phyloP scores from a whole-genome alignment of 2,888 invertebrate genomes.

The Penaeus monodon region DNA sequence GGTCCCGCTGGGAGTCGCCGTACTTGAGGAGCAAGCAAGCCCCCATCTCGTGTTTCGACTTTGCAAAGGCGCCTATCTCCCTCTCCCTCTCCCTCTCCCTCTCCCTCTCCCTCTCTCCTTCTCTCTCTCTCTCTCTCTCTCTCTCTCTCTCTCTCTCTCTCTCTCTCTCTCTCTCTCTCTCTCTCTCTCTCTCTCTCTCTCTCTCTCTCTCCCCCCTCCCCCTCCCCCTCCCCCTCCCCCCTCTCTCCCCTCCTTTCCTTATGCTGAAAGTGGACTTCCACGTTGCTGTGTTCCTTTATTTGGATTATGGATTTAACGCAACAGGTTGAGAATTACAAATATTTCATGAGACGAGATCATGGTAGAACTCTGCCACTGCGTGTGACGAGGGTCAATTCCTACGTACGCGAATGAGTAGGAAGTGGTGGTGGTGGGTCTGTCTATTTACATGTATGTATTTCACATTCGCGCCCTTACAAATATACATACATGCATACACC shows the following conservation, averaged over 20 bases:
- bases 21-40: background rate
- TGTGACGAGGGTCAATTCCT: too few species aligned
- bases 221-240: background rate
- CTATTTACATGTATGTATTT: too few species aligned
- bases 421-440: too few species aligned
- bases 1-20: background rate
- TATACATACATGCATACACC: too few species aligned
- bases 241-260: background rate
- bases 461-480: too few species aligned
- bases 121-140: background rate
- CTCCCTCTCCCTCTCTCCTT: background rate
- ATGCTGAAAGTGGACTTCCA: background rate
- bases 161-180: background rate
- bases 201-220: background rate
- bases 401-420: too few species aligned
- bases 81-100: background rate
- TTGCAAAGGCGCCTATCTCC: background rate
- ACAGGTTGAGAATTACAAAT: too few species aligned
- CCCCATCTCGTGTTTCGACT: conserved; percentile 5
- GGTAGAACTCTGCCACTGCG: too few species aligned
- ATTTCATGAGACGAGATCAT: too few species aligned
- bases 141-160: background rate
- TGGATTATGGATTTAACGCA: too few species aligned
- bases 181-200: background rate
- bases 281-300: too few species aligned